Percentiles rank a stretch among this genome's conserved stretches.
These are phyloP conservation scores for Nibea albiflora DNA, from an alignment of 2,113 vertebrate genomes.

Conservation along the genomic window DNA sequence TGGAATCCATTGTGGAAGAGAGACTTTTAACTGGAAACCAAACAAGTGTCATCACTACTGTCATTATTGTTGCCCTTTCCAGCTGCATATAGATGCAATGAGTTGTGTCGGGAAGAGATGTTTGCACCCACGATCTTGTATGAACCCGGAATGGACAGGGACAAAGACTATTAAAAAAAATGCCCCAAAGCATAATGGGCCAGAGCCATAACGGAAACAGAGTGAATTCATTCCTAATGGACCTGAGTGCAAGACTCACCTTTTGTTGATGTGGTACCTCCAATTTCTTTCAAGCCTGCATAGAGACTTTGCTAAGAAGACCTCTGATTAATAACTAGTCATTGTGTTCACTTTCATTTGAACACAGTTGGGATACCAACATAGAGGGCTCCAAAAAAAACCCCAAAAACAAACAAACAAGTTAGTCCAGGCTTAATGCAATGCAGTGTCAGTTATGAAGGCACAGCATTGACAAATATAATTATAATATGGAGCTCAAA, in stretches of 20 bases:
- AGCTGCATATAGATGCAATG: background rate
- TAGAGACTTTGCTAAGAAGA: too few relatives aligned
- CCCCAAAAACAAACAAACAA: too few relatives aligned
- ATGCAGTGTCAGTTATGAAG: too few relatives aligned
- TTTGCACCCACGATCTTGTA: background rate
- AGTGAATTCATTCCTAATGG: conserved; percentile 22
- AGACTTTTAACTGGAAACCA: background rate
- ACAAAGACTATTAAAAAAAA: background rate
- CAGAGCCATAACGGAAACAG: conserved; percentile 4
- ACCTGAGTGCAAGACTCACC: conserved; percentile 11
- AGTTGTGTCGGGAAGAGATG: background rate
- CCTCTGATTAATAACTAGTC: background rate
- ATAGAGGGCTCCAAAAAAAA: too few relatives aligned
- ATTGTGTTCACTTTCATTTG: too few relatives aligned
- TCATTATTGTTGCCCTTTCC: background rate
- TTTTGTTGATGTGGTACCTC: conserved; percentile 16
- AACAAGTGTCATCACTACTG: background rate
- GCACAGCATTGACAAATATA: too few relatives aligned
- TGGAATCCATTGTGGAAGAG: background rate
- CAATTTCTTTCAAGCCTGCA: conserved; percentile 11
- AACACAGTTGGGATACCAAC: too few relatives aligned
- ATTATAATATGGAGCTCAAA: too few relatives aligned
- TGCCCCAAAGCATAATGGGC: background rate
- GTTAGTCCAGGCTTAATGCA: too few relatives aligned
- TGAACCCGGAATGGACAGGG: background rate